These are phyloP conservation scores for Chiridota heheva DNA, from an alignment of 35 echinoderm and acorn worm genomes.

Conservation along the genomic window DNA sequence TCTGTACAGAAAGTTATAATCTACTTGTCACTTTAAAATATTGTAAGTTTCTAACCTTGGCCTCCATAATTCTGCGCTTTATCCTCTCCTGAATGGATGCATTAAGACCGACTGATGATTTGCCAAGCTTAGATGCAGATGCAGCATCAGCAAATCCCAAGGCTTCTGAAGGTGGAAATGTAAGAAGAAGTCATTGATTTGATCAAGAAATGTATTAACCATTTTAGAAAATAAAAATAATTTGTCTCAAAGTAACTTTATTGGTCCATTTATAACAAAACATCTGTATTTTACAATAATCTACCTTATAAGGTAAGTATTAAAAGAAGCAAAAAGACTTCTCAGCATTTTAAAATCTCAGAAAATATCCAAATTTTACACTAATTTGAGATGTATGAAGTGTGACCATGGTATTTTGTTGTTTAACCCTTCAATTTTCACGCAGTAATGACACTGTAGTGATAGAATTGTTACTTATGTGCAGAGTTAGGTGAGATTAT, in stretches of 20 bases:
- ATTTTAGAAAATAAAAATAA: background rate
- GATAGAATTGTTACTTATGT: no score
- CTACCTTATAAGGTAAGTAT: background rate
- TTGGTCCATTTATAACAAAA: background rate
- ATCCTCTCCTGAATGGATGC: slow-evolving; percentile 87
- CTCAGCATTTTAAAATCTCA: no score
- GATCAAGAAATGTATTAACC: background rate
- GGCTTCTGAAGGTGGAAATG: slow-evolving; percentile 42
- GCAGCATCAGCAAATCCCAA: slow-evolving; percentile 75
- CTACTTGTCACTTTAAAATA: no score
- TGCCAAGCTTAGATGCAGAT: slow-evolving; percentile 58
- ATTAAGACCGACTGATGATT: slow-evolving; percentile 61
- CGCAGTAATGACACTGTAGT: no score
- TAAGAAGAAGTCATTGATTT: background rate
- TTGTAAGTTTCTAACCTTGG: slow-evolving; percentile 83
- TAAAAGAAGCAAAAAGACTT: background rate
- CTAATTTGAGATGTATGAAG: no score
- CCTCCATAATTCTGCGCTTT: slow-evolving; percentile 74
- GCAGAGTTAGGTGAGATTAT: no score
- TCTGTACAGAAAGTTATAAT: no score
- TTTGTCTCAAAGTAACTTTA: background rate
- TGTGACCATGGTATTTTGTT: no score
- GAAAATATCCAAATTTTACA: no score
- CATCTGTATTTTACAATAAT: background rate
- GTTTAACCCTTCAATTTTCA: no score